These are phyloP conservation scores for Suillia variegata DNA, from an alignment of 2,888 invertebrate genomes.

Conservation along the genomic window DNA sequence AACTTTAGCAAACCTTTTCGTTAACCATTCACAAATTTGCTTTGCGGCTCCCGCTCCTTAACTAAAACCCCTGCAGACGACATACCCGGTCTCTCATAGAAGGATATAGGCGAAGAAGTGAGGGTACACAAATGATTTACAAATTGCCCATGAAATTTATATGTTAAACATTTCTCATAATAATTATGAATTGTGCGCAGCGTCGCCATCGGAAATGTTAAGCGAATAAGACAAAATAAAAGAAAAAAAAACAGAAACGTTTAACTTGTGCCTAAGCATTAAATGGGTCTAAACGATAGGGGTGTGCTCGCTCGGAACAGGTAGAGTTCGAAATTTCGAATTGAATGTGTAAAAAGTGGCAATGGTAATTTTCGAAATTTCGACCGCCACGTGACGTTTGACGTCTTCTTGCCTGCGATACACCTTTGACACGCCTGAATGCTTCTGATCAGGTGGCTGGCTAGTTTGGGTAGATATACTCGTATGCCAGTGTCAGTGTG, in stretches of 20 bases:
- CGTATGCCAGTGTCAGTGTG: background rate
- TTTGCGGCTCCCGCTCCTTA: constrained; percentile 41
- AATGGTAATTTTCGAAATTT: background rate
- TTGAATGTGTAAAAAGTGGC: background rate
- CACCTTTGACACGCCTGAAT: constrained; percentile 54
- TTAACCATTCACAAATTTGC: constrained; percentile 57
- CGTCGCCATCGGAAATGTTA: background rate
- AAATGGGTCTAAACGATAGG: background rate
- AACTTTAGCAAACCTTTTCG: constrained; percentile 33
- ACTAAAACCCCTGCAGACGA: no score
- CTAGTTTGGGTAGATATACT: background rate
- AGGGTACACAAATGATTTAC: constrained; percentile 35
- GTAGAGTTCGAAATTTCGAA: constrained; percentile 12
- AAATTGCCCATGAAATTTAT: constrained; percentile 56
- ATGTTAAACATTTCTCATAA: constrained; percentile 40
- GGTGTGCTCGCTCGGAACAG: constrained; percentile 17
- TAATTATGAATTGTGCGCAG: constrained; percentile 46
- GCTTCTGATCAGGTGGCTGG: constrained; percentile 54
- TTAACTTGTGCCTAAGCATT: constrained; percentile 6
- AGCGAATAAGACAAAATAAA: background rate
- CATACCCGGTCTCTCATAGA: no score
- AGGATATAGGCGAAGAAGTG: no score
- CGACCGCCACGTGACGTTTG: constrained; percentile 19
- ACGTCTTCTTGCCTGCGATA: constrained; percentile 24
- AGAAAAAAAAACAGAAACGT: background rate